These are phyloP conservation scores for Eucriotettix oculatus DNA, from an alignment of 2,888 invertebrate species.

Conservation along the genomic window DNA sequence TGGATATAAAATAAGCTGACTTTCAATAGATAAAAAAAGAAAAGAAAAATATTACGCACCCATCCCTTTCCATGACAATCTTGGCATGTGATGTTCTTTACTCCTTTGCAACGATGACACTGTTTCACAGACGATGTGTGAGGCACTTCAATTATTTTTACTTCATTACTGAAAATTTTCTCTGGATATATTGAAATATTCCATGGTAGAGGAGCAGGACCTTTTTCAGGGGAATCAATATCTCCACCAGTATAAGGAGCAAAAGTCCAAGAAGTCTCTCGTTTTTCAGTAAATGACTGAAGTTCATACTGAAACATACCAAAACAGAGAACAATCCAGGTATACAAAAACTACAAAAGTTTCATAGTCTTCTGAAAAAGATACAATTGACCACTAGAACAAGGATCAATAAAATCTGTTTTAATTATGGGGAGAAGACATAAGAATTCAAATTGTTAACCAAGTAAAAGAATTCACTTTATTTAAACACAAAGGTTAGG, in stretches of 20 bases:
- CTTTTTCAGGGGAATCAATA: conserved; percentile 24
- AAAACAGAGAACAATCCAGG: background rate
- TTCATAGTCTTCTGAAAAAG: background rate
- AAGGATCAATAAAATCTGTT: no score
- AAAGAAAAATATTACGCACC: conserved; percentile 17
- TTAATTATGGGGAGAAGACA: no score
- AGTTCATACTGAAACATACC: conserved; percentile 27
- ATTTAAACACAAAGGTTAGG: no score
- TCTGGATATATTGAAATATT: conserved; percentile 25
- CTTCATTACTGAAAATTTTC: conserved; percentile 26
- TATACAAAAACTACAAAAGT: background rate
- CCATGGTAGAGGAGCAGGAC: conserved; percentile 29
- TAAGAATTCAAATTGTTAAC: no score
- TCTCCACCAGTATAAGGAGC: conserved; percentile 28
- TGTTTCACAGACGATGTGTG: conserved; percentile 30
- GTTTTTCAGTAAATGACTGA: conserved; percentile 32
- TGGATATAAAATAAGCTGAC: background rate
- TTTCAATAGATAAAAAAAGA: background rate
- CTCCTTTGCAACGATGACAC: conserved; percentile 26
- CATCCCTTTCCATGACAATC: conserved; percentile 29
- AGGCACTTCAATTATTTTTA: conserved; percentile 29
- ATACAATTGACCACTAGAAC: no score
- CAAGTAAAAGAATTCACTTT: no score
- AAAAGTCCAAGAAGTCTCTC: conserved; percentile 32
- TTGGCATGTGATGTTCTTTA: conserved; percentile 22